These are phyloP conservation scores for Polydesmus complanatus DNA, from an alignment of 2,888 invertebrate genomes.

Conservation along the genomic window DNA sequence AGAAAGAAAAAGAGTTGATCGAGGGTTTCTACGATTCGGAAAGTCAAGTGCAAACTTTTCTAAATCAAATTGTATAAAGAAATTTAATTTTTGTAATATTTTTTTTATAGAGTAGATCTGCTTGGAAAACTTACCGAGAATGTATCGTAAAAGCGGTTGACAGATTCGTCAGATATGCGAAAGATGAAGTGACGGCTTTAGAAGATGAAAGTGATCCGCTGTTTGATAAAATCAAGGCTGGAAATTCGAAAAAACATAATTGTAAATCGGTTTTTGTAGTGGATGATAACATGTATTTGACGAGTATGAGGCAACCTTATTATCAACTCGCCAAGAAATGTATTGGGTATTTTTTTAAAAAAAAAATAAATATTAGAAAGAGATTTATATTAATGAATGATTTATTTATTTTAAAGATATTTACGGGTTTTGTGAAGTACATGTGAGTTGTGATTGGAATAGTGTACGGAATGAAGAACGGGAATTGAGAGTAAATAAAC, in stretches of 20 bases:
- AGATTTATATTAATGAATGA: not conserved
- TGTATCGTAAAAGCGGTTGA: not conserved
- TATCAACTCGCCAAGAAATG: not conserved
- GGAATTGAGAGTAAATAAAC: not conserved
- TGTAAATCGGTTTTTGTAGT: not conserved
- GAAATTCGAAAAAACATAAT: not conserved
- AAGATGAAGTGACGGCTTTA: not conserved
- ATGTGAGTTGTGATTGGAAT: not conserved
- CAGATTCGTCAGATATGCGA: not conserved
- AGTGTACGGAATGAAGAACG: not conserved
- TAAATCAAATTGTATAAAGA: not conserved
- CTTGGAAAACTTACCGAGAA: not conserved
- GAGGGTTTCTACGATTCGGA: too few species aligned
- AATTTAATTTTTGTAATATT: not conserved
- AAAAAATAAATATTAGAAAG: too few species aligned
- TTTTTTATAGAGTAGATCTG: not conserved
- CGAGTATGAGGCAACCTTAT: not conserved
- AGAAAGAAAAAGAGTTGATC: too few species aligned
- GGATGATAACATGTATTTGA: not conserved
- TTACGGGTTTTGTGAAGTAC: not conserved
- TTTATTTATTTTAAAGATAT: not conserved
- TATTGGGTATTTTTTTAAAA: not conserved
- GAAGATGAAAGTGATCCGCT: not conserved
- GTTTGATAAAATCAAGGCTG: not conserved
- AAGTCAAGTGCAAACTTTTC: too few species aligned